phyloP scores from a whole-genome alignment of 2,888 invertebrate species.

The Trachelus iudaicus region DNA sequence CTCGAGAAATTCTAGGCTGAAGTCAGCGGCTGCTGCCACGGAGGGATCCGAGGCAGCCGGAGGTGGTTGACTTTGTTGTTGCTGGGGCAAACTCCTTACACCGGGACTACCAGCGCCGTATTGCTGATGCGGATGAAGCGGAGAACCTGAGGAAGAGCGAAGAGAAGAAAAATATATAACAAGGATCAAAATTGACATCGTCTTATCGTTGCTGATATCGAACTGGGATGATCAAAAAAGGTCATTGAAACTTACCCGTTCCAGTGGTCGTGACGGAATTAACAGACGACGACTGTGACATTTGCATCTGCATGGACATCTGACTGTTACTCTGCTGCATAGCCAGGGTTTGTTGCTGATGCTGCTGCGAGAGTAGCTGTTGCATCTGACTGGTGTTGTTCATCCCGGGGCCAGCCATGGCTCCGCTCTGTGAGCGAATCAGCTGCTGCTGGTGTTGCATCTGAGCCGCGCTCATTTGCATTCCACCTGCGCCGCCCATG shows the following conservation, averaged over 20 bases:
- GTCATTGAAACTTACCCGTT: slow-evolving; percentile 56
- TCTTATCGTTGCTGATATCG: no score
- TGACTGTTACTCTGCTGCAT: slow-evolving; percentile 67
- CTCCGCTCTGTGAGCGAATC: slow-evolving; percentile 63
- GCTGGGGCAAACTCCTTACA: slow-evolving; percentile 60
- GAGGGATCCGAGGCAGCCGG: slow-evolving; percentile 50
- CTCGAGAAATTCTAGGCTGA: slow-evolving; percentile 88
- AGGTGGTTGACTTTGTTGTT: slow-evolving; percentile 46
- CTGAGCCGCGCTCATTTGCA: slow-evolving; percentile 68
- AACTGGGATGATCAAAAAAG: not conserved
- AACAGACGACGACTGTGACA: slow-evolving; percentile 64
- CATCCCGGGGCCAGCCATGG: slow-evolving; percentile 59
- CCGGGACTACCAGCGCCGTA: slow-evolving; percentile 60
- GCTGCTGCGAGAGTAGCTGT: slow-evolving; percentile 67
- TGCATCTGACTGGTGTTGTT: slow-evolving; percentile 65
- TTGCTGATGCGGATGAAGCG: slow-evolving; percentile 65
- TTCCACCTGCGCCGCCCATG: slow-evolving; percentile 60
- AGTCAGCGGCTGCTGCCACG: slow-evolving; percentile 69
- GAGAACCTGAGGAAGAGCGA: slow-evolving; percentile 49
- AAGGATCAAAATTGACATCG: not conserved
- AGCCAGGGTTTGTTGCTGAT: slow-evolving; percentile 67
- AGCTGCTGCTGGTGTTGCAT: slow-evolving; percentile 67
- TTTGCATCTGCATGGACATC: slow-evolving; percentile 69
- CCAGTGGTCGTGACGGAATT: slow-evolving; percentile 56
- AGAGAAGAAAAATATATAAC: not conserved